Percentiles rank a stretch among this genome's conserved stretches.
These are phyloP conservation scores for Mylabris sibirica DNA, from an alignment of 2,888 invertebrate species.

Conservation along the genomic window DNA sequence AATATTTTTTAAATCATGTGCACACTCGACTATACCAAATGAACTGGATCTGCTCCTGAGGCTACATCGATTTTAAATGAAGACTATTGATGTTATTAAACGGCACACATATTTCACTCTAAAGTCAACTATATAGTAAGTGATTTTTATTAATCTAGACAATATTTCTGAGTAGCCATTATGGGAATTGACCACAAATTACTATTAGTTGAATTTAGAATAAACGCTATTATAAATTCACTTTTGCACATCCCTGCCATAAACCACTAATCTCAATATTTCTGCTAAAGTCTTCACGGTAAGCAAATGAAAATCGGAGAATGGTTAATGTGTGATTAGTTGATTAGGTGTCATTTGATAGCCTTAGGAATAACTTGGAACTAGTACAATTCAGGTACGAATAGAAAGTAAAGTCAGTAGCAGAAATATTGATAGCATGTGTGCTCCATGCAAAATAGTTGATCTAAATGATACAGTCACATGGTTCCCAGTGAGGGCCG, in stretches of 20 bases:
- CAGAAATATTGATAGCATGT: slow-evolving; percentile 63
- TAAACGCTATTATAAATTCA: slow-evolving; percentile 14
- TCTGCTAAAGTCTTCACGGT: slow-evolving; percentile 55
- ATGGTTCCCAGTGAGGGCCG: slow-evolving; percentile 71
- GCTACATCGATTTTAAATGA: slow-evolving; percentile 27
- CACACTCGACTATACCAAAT: slow-evolving; percentile 24
- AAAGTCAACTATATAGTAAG: slow-evolving; percentile 25
- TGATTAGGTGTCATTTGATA: slow-evolving; percentile 19
- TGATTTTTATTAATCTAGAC: slow-evolving; percentile 7
- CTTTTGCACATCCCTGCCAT: slow-evolving; percentile 57
- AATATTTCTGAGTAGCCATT: not conserved
- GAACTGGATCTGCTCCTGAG: slow-evolving; percentile 25
- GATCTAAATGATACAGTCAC: slow-evolving; percentile 72
- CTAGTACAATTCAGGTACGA: slow-evolving; percentile 30
- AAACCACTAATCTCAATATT: slow-evolving; percentile 52
- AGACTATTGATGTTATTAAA: slow-evolving; percentile 14
- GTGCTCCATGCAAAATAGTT: slow-evolving; percentile 85
- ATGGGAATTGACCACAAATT: no score
- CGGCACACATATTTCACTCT: slow-evolving; percentile 25
- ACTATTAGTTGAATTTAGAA: slow-evolving; percentile 16
- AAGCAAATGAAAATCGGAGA: slow-evolving; percentile 25
- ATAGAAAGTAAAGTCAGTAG: slow-evolving; percentile 61
- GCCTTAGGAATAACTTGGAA: slow-evolving; percentile 21
- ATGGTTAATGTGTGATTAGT: slow-evolving; percentile 17
- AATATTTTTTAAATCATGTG: slow-evolving; percentile 30